Evolutionary conservation across 2,113 vertebrate genomes (phyloP).

Genomic region (Sceloporus undulatus): DNA sequence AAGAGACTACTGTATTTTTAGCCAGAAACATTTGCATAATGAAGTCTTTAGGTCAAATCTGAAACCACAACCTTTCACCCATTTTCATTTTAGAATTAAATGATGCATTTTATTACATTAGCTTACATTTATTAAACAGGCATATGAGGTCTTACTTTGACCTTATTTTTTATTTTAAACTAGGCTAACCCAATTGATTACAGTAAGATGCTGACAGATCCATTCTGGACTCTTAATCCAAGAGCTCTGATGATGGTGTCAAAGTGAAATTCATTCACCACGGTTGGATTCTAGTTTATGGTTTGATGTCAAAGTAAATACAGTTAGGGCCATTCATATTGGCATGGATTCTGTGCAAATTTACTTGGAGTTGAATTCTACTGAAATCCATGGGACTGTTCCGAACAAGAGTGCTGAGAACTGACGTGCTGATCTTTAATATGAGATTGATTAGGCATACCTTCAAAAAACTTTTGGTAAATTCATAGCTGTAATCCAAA

Average conservation of each 20-base stretch:
- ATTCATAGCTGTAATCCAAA: neutral
- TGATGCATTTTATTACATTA: neutral
- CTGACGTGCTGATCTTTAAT: neutral
- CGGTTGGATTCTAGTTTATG: neutral
- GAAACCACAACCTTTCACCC: neutral
- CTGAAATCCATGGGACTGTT: neutral
- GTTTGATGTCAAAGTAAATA: neutral
- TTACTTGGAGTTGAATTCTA: neutral
- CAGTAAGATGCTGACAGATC: neutral
- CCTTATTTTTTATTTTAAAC: neutral
- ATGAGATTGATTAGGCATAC: neutral
- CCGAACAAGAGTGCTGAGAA: neutral
- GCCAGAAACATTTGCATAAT: neutral
- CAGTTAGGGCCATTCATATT: no score
- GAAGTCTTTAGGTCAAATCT: neutral
- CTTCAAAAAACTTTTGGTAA: neutral
- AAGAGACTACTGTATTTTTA: slow-evolving; percentile 3
- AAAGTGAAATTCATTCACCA: neutral
- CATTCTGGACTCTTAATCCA: neutral
- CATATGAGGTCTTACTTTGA: neutral
- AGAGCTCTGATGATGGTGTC: neutral
- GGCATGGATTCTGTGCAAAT: neutral
- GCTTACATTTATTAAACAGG: neutral
- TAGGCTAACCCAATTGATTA: neutral
- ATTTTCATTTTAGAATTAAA: neutral